Conservation (phyloP, 2,113 vertebrate genomes). For the Oophaga pumilio region DNA sequence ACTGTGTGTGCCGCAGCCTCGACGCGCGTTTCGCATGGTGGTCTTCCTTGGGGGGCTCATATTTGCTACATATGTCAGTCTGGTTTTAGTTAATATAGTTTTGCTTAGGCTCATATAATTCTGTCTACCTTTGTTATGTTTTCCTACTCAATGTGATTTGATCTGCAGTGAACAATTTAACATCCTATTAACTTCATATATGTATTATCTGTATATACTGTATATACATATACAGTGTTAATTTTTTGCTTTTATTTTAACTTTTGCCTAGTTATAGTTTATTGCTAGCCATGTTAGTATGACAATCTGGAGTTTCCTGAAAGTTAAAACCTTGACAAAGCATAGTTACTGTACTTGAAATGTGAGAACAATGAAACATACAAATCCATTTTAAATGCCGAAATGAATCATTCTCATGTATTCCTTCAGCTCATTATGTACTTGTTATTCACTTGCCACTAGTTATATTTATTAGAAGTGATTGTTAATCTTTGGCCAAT, state of each 20-base stretch:
- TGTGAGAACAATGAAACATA: neutral
- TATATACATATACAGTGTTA: neutral
- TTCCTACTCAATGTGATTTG: too few species aligned
- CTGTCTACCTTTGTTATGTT: too few species aligned
- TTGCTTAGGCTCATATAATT: too few species aligned
- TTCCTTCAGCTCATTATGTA: neutral
- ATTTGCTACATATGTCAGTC: too few species aligned
- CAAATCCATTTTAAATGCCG: neutral
- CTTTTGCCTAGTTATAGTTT: neutral
- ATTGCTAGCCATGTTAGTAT: neutral
- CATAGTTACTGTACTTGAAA: neutral
- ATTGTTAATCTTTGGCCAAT: neutral
- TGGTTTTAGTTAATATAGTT: too few species aligned
- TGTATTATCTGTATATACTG: too few species aligned
- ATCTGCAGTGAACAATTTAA: too few species aligned
- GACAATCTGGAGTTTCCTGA: neutral
- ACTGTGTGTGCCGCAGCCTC: too few species aligned
- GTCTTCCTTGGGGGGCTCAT: too few species aligned
- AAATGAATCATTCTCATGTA: neutral
- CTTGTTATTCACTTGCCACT: neutral
- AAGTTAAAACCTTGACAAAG: neutral
- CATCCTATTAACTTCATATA: too few species aligned
- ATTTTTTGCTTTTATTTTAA: neutral
- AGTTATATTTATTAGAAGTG: constrained; percentile 18
- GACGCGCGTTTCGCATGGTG: too few species aligned